Base-by-base conservation (phyloP, 1,140 invertebrate species). In the Drosophila parabipectinata region DNA sequence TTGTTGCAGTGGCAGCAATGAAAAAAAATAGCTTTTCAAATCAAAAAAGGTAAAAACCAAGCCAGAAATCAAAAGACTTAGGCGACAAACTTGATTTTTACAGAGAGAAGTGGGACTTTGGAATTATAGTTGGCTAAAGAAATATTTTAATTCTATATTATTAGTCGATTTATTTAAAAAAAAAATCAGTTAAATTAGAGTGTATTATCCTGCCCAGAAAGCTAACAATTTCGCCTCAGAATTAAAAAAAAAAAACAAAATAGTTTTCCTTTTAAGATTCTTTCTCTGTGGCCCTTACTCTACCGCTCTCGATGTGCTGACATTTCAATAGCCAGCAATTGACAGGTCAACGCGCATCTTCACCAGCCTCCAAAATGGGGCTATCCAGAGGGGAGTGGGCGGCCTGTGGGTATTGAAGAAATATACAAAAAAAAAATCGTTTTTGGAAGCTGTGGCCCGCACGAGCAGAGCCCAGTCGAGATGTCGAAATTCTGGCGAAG, bases 241-340 rank as follows among this genome's bases (percentile, higher is more conserved):
- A 37, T 9, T 32, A n/a, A 37, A 12, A 37, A 37, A 18, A 9
- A 44, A 18, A 24, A 14, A 7, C 12, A 0, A 6, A 15, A 47
- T 10, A 24, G 44, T 47, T 47, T 9, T 21, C 15, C 44, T 10
- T 37, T 21, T 18, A 21, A 4, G 44, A 47, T n/a, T 34, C 10
- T 56, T 24, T 41, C 48, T 53, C 10, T 9, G 37, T 57, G 39
- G 18, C 51, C 39, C 37, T 50, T 56, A 59, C 56, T 32, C 32
- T 9, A 24, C 41, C 63, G 63, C 63, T 67, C 63, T 67, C 59
- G 45, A 64, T 69, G 71, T 60, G 75, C 87, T 91, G 90, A 91
- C 90, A 91, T 91, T 91, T 91, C 90, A 91, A 91, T 91, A 91
- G 90, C 76, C 72, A 73, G 63, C 74, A 91, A 90, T 91, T 91